phyloP scores from a whole-genome alignment of 2,888 invertebrate genomes.

The Pristionchus japonicus region DNA sequence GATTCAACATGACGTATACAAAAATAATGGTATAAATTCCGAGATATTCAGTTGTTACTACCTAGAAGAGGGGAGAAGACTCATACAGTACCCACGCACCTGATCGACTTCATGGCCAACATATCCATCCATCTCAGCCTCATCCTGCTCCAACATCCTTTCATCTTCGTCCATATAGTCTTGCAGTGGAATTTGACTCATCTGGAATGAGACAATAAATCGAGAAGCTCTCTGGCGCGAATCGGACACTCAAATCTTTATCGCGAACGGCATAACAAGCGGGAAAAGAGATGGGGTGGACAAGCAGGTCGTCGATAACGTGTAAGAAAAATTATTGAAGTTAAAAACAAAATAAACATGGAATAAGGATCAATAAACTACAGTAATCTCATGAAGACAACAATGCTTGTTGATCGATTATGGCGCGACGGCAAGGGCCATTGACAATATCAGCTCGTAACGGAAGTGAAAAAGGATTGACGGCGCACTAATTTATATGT shows the following conservation, averaged over 20 bases:
- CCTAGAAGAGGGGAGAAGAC: not conserved
- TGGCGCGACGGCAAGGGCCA: too few relatives aligned
- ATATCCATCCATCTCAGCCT: slow-evolving; percentile 45
- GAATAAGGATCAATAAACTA: not conserved
- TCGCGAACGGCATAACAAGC: not conserved
- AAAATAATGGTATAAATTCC: too few relatives aligned
- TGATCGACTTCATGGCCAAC: slow-evolving; percentile 43
- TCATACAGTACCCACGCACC: not conserved
- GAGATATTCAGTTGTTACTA: too few relatives aligned
- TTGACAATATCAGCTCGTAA: too few relatives aligned
- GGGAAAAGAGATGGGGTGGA: not conserved
- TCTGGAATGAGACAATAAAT: not conserved
- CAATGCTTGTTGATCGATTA: too few relatives aligned
- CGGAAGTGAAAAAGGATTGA: not conserved
- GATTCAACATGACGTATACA: too few relatives aligned
- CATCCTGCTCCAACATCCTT: slow-evolving; percentile 27
- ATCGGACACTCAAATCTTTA: not conserved
- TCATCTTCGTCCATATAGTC: slow-evolving; percentile 23
- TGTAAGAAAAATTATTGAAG: not conserved
- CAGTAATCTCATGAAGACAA: not conserved
- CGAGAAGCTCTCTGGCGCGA: not conserved
- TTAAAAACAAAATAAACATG: not conserved
- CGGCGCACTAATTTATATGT: not conserved
- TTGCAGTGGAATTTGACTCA: not conserved
- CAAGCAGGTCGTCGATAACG: not conserved